phyloP scores from a whole-genome alignment of 2,113 vertebrate genomes.

The Melanerpes formicivorus region DNA sequence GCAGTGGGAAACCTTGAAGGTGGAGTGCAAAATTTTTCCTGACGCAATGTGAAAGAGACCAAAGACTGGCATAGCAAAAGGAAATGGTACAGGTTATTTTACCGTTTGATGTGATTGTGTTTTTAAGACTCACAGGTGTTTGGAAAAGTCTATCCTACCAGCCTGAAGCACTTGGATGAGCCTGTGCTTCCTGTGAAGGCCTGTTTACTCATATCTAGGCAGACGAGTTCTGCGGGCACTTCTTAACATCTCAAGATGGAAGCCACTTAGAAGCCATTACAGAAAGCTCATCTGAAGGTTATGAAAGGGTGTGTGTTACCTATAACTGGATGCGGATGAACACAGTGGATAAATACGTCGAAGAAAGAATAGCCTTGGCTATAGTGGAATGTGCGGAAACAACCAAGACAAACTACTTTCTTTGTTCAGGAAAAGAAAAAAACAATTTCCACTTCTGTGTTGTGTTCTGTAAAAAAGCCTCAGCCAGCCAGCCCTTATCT shows the following conservation, averaged over 20 bases:
- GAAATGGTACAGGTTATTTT: neutral
- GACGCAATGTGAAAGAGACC: neutral
- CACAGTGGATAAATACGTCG: neutral
- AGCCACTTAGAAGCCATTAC: neutral
- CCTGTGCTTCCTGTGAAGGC: neutral
- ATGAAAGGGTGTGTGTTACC: neutral
- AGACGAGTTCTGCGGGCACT: neutral
- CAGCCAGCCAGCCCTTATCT: constrained; percentile 3
- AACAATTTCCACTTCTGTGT: neutral
- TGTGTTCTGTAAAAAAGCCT: neutral
- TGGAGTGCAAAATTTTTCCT: neutral
- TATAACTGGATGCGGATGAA: neutral
- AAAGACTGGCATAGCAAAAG: neutral
- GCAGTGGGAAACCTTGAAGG: neutral
- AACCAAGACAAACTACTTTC: neutral
- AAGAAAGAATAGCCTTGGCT: neutral
- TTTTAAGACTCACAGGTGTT: neutral
- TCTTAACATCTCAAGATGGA: neutral
- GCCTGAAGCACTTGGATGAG: neutral
- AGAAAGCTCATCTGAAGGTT: neutral
- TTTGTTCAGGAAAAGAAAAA: neutral
- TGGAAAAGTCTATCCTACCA: neutral
- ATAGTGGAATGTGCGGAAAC: neutral
- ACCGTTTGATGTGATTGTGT: neutral
- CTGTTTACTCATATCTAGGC: neutral